Conservation (phyloP, 2,888 invertebrate species). For the Leptogaster cylindrica region DNA sequence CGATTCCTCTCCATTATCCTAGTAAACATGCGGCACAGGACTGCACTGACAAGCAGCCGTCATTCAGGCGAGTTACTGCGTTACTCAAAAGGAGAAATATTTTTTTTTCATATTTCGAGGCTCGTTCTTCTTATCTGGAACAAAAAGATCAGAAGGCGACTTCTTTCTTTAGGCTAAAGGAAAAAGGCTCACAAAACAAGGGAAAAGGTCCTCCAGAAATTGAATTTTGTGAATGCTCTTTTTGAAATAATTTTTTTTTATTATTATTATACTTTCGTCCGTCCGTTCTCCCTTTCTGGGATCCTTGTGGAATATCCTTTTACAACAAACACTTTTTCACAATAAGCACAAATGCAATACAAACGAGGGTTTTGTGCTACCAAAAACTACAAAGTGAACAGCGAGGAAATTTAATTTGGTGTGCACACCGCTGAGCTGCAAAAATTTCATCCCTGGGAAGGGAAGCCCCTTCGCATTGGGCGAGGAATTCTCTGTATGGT, state of each 20-base stretch:
- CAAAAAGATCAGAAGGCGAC: constrained; percentile 21
- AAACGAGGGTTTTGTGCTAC: neutral
- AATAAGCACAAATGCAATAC: constrained; percentile 8
- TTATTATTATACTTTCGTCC: too few species aligned
- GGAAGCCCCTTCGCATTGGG: too few species aligned
- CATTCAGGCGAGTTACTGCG: too few species aligned
- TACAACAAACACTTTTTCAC: constrained; percentile 34
- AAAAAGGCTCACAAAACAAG: neutral
- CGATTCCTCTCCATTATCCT: constrained; percentile 15
- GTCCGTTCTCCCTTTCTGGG: neutral
- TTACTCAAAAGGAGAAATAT: constrained; percentile 16
- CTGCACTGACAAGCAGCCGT: constrained; percentile 7
- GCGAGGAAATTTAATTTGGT: constrained; percentile 6
- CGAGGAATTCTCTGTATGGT: neutral
- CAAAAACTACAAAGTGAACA: constrained; percentile 27
- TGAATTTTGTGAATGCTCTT: constrained; percentile 41
- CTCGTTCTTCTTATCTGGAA: constrained; percentile 6
- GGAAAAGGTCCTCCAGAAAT: constrained; percentile 33
- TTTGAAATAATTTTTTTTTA: constrained; percentile 11
- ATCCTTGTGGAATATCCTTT: constrained; percentile 38
- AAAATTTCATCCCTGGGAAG: neutral
- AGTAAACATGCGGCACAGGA: constrained; percentile 13
- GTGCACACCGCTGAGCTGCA: constrained; percentile 1
- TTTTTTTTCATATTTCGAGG: constrained; percentile 4
- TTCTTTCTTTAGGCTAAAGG: neutral